Evolutionary conservation across 2,888 invertebrate species (phyloP).

Genomic region (Habroteleia sp.): DNA sequence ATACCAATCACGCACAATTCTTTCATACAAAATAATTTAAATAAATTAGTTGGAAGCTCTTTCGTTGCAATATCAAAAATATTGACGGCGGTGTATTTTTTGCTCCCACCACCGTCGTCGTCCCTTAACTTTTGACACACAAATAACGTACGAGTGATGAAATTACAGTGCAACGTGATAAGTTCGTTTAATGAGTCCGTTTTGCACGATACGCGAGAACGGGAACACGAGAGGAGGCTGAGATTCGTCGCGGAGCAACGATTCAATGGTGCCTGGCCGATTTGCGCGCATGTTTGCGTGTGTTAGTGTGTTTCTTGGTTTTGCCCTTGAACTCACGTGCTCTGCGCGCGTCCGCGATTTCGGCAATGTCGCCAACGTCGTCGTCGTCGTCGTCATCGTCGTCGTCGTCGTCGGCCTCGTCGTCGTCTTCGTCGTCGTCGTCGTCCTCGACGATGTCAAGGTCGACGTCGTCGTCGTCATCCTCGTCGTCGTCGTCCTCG

Average conservation of each 20-base stretch:
- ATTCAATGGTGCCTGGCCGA: slow-evolving; percentile 42
- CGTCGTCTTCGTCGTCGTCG: slow-evolving; percentile 83
- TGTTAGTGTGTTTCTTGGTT: slow-evolving; percentile 78
- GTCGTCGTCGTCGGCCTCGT: slow-evolving; percentile 40
- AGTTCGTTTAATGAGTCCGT: too few relatives aligned
- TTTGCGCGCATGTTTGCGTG: slow-evolving; percentile 72
- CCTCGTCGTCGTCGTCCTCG: slow-evolving; percentile 84
- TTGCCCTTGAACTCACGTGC: slow-evolving; percentile 93
- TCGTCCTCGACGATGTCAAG: slow-evolving; percentile 84
- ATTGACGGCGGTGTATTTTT: too few relatives aligned
- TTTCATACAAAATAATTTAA: too few relatives aligned
- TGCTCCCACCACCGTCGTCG: too few relatives aligned
- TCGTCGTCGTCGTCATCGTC: slow-evolving; percentile 71
- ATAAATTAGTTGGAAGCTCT: too few relatives aligned
- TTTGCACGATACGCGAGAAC: too few relatives aligned
- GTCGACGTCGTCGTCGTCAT: slow-evolving; percentile 79
- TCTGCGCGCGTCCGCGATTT: slow-evolving; percentile 86
- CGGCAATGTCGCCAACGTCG: slow-evolving; percentile 82
- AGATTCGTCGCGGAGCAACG: not conserved
- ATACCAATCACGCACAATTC: too few relatives aligned
- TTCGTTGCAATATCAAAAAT: too few relatives aligned
- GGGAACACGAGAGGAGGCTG: not conserved
- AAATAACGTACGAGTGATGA: too few relatives aligned
- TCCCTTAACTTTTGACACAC: too few relatives aligned
- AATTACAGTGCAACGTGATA: too few relatives aligned